Evolutionary conservation across 2,888 invertebrate genomes (phyloP), one percentile per base, ranked within the genome.

Genomic region (Ophion slaviceki): DNA sequence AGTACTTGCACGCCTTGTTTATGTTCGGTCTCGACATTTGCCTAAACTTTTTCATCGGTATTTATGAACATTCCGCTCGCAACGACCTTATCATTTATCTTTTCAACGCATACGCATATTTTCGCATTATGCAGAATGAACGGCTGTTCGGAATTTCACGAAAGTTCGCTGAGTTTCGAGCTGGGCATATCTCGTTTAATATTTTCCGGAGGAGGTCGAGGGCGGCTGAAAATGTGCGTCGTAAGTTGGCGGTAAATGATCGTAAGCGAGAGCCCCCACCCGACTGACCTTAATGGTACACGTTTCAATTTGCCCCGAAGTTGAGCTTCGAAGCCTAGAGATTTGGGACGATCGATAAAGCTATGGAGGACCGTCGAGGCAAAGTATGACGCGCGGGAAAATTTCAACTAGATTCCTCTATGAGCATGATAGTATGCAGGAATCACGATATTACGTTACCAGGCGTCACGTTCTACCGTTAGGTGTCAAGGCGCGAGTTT

Each of bases 281-380:
- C 53, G 66, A 72, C 40, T 72, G 66, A 36, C 61, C 36, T 4
- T 71, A 67, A 82, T 79, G 28, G 62, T 75, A 67, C 36, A 61
- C 40, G 57, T 47, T 32, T 68, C 61, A 70, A 53, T 62, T 79
- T 75, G 61, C 32, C 11, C 70, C 14, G 57, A 61, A 62, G 62
- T 75, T 47, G 32, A 76, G 75, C 66, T 40, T 45, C 53, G 75
- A 66, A 78, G 79, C 72, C 32, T 32, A 28, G 70, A 61, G 32
- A 66, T 67, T 70, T 45, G 8, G 67, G 20, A 76, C n/a, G 78
- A 77, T 86, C 85, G 72, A 82, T 80, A 66, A 72, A 72, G 61
- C 76, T 47, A 10, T 32, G 76, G 59, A 70, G 62, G 62, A 81
- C n/a, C 61, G 24, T 61, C 67, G 20, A 72, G 66, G 53, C 53